Conservation (phyloP, 2,888 invertebrate species). For the Coenonympha arcania region DNA sequence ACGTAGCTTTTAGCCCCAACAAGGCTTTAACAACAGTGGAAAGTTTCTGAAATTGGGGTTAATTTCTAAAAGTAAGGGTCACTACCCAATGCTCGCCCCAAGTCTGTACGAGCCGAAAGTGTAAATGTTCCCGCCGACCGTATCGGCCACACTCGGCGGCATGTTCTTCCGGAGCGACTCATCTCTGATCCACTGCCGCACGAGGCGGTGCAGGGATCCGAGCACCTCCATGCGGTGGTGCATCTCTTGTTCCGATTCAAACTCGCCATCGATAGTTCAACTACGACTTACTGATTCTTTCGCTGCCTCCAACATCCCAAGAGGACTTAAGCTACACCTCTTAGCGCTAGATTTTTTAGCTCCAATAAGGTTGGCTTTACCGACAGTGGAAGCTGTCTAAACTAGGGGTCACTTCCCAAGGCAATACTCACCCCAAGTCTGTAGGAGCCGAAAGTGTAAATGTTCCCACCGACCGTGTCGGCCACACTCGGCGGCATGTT, state of each 20-base stretch:
- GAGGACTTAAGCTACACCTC: too few species aligned
- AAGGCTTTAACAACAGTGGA: neutral
- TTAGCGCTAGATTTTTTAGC: too few species aligned
- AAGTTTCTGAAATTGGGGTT: too few species aligned
- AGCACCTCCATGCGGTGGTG: slow-evolving; percentile 90
- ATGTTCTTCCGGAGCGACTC: slow-evolving; percentile 92
- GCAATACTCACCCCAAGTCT: slow-evolving; percentile 81
- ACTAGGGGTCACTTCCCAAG: neutral
- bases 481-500: slow-evolving; percentile 95
- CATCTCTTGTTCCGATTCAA: too few species aligned
- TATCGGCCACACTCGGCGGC: slow-evolving; percentile 91
- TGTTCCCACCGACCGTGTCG: slow-evolving; percentile 95
- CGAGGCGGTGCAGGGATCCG: slow-evolving; percentile 91
- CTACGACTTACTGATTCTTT: too few species aligned
- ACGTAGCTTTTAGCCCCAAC: too few species aligned
- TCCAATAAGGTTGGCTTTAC: neutral
- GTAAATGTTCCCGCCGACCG: slow-evolving; percentile 97
- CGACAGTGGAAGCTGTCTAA: neutral
- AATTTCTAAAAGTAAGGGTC: neutral
- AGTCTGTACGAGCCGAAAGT: slow-evolving; percentile 99
- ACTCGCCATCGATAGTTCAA: too few species aligned
- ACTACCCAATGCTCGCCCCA: slow-evolving; percentile 77
- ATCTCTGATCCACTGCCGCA: slow-evolving; percentile 95
- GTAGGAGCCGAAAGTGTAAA: slow-evolving; percentile 99
- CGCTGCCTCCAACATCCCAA: too few species aligned